A percentile compares a stretch with the other conserved stretches of the same genome.
phyloP scores from a whole-genome alignment of 92 coral and sea anemone genomes.

The Parazoanthus darwini region DNA sequence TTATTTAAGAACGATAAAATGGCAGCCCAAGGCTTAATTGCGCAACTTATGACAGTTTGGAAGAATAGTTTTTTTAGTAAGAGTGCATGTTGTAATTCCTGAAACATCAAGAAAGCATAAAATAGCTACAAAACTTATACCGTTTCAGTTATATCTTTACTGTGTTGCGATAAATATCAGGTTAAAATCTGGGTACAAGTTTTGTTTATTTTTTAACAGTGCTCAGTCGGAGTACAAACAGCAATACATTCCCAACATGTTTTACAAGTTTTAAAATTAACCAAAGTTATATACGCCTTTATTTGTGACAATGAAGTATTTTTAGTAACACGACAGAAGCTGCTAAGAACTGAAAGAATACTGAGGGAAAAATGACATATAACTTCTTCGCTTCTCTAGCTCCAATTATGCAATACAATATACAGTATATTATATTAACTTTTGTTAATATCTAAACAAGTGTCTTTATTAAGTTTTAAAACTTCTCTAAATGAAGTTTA shows the following conservation, averaged over 20 bases:
- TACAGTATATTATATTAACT: not conserved
- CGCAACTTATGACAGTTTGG: not conserved
- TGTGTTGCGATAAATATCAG: not conserved
- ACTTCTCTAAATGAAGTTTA: not conserved
- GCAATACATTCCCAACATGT: not conserved
- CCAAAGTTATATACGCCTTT: too few species aligned
- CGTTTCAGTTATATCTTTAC: not conserved
- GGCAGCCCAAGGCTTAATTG: too few species aligned
- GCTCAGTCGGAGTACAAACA: not conserved
- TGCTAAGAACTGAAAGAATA: not conserved
- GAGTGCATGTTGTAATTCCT: not conserved
- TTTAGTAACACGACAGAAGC: not conserved
- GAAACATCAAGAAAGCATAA: not conserved
- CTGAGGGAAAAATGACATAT: too few species aligned
- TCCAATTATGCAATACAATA: not conserved
- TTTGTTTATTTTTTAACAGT: too few species aligned
- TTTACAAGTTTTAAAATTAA: too few species aligned
- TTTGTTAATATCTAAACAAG: not conserved
- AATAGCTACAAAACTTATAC: not conserved
- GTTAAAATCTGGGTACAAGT: not conserved
- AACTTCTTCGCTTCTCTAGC: not conserved
- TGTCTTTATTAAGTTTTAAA: not conserved
- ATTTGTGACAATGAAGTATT: too few species aligned
- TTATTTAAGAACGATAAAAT: too few species aligned
- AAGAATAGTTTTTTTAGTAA: too few species aligned